These are phyloP conservation scores for Semicossyphus pulcher DNA, from an alignment of 2,113 vertebrate genomes.

Conservation along the genomic window DNA sequence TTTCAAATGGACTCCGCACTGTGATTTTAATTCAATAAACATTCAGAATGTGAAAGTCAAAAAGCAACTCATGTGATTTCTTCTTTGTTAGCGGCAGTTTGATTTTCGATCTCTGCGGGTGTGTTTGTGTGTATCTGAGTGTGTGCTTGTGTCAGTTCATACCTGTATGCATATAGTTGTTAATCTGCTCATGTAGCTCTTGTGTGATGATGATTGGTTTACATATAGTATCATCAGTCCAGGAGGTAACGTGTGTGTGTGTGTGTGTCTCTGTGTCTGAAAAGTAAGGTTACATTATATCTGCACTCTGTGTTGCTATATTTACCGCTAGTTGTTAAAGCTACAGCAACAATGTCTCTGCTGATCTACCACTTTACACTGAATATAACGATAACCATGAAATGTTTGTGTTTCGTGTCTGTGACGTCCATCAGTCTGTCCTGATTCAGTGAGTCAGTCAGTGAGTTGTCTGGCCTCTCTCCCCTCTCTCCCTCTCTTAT, in stretches of 20 bases:
- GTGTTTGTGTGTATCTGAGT: background rate
- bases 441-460: conserved; percentile 73
- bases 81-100: conserved; percentile 47
- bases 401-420: conserved; percentile 51
- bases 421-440: conserved; percentile 51
- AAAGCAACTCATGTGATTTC: conserved; percentile 70
- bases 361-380: background rate
- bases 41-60: conserved; percentile 70
- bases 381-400: conserved; percentile 35
- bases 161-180: background rate
- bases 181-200: background rate
- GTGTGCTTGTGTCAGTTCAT: background rate
- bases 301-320: conserved; percentile 14
- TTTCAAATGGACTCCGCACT: conserved; percentile 59
- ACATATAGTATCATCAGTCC: conserved; percentile 13
- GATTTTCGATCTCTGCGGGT: conserved; percentile 5
- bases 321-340: background rate
- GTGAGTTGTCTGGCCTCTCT: conserved; percentile 71
- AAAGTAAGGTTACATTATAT: background rate
- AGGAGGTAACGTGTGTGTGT: conserved; percentile 16
- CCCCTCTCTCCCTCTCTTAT: conserved; percentile 71
- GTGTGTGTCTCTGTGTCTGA: conserved; percentile 16
- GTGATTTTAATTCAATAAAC: conserved; percentile 80
- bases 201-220: conserved; percentile 14
- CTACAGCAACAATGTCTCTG: background rate